Evolutionary conservation across 2,797 vertebrate species (phyloP).

Genomic region (Spatula clypeata): DNA sequence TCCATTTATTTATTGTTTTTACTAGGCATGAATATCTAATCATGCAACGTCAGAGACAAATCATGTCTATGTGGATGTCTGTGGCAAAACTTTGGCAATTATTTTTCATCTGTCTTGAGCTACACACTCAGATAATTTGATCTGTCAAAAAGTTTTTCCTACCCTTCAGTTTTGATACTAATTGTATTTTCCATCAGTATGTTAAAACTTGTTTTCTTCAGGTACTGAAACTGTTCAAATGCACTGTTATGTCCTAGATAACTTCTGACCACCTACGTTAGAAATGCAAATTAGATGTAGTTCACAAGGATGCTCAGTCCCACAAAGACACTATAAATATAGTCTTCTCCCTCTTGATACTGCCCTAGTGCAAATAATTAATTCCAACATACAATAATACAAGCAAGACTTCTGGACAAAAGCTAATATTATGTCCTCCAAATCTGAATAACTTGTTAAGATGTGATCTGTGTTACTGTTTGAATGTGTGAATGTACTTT

Average conservation of each 20-base stretch:
- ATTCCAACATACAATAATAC: background rate
- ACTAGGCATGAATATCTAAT: background rate
- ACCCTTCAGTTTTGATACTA: background rate
- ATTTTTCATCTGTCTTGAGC: background rate
- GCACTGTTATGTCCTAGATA: background rate
- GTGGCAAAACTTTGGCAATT: background rate
- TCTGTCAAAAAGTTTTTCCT: background rate
- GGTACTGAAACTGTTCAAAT: background rate
- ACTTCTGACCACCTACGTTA: background rate
- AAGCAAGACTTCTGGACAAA: background rate
- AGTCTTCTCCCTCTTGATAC: background rate
- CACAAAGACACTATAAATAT: background rate
- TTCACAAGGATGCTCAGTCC: background rate
- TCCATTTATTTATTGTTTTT: background rate
- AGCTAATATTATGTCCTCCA: slow-evolving; percentile 23
- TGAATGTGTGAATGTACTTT: background rate
- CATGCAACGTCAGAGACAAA: accelerated
- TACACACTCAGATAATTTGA: background rate
- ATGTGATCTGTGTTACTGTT: background rate
- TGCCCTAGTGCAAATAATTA: background rate
- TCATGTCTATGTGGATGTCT: accelerated
- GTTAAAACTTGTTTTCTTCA: background rate
- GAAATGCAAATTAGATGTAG: background rate
- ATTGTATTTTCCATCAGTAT: background rate
- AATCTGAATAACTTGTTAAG: background rate